Evolutionary conservation across 2,888 invertebrate genomes (phyloP).

Genomic region (Stratiomys singularior): DNA sequence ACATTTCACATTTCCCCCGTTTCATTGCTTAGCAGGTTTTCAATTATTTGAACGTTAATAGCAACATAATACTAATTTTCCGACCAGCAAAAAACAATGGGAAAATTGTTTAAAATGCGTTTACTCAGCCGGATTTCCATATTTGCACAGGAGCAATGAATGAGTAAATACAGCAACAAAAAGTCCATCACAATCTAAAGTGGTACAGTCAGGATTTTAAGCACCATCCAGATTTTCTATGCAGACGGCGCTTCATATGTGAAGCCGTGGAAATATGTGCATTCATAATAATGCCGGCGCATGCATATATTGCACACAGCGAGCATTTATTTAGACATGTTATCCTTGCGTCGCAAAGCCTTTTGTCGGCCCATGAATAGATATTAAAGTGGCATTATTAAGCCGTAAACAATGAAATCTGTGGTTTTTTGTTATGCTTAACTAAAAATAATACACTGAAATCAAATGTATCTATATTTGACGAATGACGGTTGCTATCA

Average conservation of each 20-base stretch:
- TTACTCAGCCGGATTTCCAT: neutral
- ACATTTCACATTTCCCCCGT: too few relatives aligned
- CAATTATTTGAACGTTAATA: neutral
- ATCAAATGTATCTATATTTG: neutral
- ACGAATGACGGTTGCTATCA: neutral
- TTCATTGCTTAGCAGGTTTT: neutral
- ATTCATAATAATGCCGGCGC: neutral
- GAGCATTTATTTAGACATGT: neutral
- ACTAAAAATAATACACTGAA: neutral
- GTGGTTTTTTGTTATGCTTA: neutral
- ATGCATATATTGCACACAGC: neutral
- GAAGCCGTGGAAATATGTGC: neutral
- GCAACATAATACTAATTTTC: neutral
- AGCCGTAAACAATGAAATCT: neutral
- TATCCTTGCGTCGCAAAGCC: neutral
- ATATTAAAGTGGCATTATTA: constrained; percentile 1
- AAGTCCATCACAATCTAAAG: neutral
- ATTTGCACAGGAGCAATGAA: neutral
- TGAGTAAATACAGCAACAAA: neutral
- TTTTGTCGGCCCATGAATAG: neutral
- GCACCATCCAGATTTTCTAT: neutral
- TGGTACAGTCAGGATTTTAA: neutral
- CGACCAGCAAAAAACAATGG: neutral
- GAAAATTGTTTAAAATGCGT: neutral
- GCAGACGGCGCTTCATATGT: neutral